A percentile compares a stretch with the other conserved stretches of the same genome.
phyloP scores from a whole-genome alignment of 2,797 vertebrate genomes.

The Myoxocephalus aenaeus region DNA sequence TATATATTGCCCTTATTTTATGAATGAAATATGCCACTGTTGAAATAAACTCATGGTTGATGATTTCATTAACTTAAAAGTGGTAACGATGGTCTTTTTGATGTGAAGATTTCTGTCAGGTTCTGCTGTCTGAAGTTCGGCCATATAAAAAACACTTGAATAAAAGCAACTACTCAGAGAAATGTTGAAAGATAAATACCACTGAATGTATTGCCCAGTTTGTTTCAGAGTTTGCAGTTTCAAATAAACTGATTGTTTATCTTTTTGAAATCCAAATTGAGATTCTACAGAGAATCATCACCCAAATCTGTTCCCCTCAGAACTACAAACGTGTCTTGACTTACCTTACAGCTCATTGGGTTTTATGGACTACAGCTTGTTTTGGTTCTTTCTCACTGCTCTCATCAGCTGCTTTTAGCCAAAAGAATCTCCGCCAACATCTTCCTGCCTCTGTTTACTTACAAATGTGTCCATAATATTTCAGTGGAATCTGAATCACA shows the following conservation, averaged over 20 bases:
- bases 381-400: background rate
- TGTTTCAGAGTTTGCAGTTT: background rate
- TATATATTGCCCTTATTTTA: constrained; percentile 65
- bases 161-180: background rate
- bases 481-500: background rate
- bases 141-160: background rate
- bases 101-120: background rate
- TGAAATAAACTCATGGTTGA: constrained; percentile 70
- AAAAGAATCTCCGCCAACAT: background rate
- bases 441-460: background rate
- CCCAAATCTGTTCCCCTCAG: background rate
- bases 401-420: background rate
- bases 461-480: background rate
- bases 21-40: constrained; percentile 51
- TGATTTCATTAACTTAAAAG: constrained; percentile 46
- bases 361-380: background rate
- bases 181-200: background rate
- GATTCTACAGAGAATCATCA: background rate
- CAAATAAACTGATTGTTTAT: background rate
- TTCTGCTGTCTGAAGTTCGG: background rate
- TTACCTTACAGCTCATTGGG: background rate
- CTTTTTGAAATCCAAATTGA: background rate
- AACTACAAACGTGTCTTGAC: background rate
- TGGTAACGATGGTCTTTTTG: constrained; percentile 16
- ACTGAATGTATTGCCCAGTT: background rate